phyloP scores from a whole-genome alignment of 1,140 invertebrate species.

The Drosophila parvula region DNA sequence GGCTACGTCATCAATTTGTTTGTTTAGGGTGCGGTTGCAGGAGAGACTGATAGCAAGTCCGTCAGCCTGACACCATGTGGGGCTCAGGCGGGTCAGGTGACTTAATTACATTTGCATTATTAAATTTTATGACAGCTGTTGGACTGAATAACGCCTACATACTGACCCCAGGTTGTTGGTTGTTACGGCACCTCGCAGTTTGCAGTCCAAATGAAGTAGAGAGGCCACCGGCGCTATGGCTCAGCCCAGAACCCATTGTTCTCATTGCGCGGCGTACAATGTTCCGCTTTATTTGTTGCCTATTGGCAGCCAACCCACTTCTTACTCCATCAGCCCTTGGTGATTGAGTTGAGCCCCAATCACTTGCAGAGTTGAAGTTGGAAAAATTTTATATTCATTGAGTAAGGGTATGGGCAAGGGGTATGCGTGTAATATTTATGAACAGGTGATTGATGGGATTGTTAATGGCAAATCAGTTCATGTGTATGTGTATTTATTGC shows the following conservation, averaged over 20 bases:
- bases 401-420: no score
- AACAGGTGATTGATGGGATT: conserved; percentile 22
- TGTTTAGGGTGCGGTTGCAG: conserved; percentile 34
- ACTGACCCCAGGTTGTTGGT: conserved; percentile 32
- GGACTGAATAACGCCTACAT: conserved; percentile 54
- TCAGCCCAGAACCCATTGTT: not conserved
- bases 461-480: conserved; percentile 17
- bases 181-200: conserved; percentile 15
- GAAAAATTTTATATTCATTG: conserved; percentile 3
- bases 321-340: not conserved
- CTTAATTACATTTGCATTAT: conserved; percentile 82
- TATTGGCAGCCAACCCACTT: not conserved
- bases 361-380: not conserved
- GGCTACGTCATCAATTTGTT: conserved; percentile 24
- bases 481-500: not conserved
- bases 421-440: not conserved
- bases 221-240: not conserved
- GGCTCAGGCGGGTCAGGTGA: conserved; percentile 42
- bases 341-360: not conserved
- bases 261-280: not conserved
- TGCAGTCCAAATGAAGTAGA: conserved; percentile 24
- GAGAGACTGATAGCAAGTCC: not conserved
- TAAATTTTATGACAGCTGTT: conserved; percentile 79
- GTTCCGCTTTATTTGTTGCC: conserved; percentile 17
- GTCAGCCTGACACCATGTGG: conserved; percentile 4